Evolutionary conservation across 2,113 vertebrate species (phyloP).

Genomic region (Pungitius pungitius): DNA sequence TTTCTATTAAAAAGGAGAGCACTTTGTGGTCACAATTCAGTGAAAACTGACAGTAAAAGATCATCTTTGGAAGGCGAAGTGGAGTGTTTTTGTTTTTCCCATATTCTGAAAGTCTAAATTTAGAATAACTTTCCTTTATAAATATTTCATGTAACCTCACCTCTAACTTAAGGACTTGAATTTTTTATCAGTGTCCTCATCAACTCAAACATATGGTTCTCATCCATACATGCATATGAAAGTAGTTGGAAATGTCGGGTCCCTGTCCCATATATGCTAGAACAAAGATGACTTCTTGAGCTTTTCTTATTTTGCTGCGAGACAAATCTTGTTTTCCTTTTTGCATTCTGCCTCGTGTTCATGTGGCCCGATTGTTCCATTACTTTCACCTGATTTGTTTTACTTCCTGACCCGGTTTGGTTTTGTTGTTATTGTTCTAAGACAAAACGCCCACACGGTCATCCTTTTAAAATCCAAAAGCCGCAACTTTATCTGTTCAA

Average conservation of each 20-base stretch:
- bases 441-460: background rate
- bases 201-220: constrained; percentile 64
- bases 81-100: constrained; percentile 37
- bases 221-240: constrained; percentile 57
- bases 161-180: constrained; percentile 61
- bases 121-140: constrained; percentile 51
- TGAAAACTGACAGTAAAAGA: background rate
- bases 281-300: constrained; percentile 7
- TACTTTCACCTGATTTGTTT: background rate
- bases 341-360: background rate
- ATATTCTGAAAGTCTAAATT: constrained; percentile 58
- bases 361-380: constrained; percentile 2
- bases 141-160: constrained; percentile 64
- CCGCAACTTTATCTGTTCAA: too few species aligned
- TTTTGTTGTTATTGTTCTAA: background rate
- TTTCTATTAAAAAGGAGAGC: background rate
- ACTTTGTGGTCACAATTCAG: background rate
- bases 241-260: constrained; percentile 44
- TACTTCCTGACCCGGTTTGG: background rate
- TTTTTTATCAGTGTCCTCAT: constrained; percentile 66
- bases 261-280: background rate
- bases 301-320: background rate
- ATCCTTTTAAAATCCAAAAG: background rate
- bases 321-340: constrained; percentile 1
- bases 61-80: background rate